These are phyloP conservation scores for Tamandua tetradactyla DNA, from an alignment of 2,797 vertebrate species.

Conservation along the genomic window DNA sequence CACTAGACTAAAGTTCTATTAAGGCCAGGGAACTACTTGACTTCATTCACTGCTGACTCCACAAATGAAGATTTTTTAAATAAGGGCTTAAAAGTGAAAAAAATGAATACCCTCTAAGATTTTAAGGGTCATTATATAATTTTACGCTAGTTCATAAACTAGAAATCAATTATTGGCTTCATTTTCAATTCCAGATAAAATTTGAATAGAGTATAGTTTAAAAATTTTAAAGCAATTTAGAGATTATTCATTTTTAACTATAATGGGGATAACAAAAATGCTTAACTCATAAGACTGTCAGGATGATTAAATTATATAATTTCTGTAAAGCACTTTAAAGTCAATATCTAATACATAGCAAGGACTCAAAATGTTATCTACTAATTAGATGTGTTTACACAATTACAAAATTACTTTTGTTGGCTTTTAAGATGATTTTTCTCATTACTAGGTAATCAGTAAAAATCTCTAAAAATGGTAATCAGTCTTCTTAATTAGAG, in stretches of 20 bases:
- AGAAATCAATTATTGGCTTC: slow-evolving; percentile 15
- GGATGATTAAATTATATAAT: neutral
- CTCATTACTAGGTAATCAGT: neutral
- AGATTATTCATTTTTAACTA: neutral
- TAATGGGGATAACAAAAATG: neutral
- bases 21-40: neutral
- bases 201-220: neutral
- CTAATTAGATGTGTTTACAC: neutral
- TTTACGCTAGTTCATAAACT: neutral
- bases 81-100: neutral
- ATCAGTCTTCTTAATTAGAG: neutral
- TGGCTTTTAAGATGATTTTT: neutral
- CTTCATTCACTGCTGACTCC: neutral
- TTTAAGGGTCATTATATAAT: neutral
- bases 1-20: neutral
- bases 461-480: neutral
- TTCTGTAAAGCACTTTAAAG: neutral
- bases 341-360: neutral
- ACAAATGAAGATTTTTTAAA: neutral
- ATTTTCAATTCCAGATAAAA: neutral
- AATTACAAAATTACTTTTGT: neutral
- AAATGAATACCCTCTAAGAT: neutral
- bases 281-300: neutral
- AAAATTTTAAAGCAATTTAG: neutral
- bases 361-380: neutral